phyloP scores from a whole-genome alignment of 2,797 vertebrate genomes.

The Pseudomugil gertrudae region DNA sequence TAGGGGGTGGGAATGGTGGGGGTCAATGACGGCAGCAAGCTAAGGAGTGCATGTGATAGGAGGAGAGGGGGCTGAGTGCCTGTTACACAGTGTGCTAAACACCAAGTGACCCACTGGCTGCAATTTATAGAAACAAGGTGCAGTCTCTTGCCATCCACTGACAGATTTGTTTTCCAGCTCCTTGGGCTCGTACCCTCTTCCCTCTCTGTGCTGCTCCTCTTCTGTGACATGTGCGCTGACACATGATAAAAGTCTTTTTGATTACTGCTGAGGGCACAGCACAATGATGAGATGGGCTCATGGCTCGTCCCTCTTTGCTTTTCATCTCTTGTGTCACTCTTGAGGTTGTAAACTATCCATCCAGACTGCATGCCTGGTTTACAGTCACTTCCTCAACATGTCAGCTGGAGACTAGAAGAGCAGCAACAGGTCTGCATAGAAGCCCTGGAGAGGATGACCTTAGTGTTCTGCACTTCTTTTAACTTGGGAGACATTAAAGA shows the following conservation, averaged over 20 bases:
- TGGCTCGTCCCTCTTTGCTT: neutral
- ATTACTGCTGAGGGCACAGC: slow-evolving; percentile 15
- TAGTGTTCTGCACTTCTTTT: neutral
- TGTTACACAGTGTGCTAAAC: slow-evolving; percentile 77
- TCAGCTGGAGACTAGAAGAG: slow-evolving; percentile 21
- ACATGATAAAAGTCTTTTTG: slow-evolving; percentile 19
- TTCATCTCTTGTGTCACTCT: slow-evolving; percentile 14
- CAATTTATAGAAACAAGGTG: slow-evolving; percentile 83
- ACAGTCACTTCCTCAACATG: slow-evolving; percentile 44
- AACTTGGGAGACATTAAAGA: no score
- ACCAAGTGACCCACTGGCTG: slow-evolving; percentile 78
- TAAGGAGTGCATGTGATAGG: slow-evolving; percentile 61
- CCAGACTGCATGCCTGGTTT: slow-evolving; percentile 33
- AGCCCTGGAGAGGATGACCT: neutral
- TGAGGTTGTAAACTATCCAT: neutral
- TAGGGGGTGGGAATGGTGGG: neutral
- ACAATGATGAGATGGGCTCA: neutral
- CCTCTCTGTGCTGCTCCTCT: neutral
- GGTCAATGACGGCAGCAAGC: slow-evolving; percentile 56
- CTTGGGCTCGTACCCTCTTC: slow-evolving; percentile 22
- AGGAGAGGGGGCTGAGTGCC: slow-evolving; percentile 34
- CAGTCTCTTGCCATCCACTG: slow-evolving; percentile 68
- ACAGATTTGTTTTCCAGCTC: slow-evolving; percentile 70
- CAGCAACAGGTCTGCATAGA: slow-evolving; percentile 1
- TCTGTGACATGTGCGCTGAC: slow-evolving; percentile 17